phyloP scores from a whole-genome alignment of 2,797 vertebrate genomes.

The Heteromormyrus szaboi region DNA sequence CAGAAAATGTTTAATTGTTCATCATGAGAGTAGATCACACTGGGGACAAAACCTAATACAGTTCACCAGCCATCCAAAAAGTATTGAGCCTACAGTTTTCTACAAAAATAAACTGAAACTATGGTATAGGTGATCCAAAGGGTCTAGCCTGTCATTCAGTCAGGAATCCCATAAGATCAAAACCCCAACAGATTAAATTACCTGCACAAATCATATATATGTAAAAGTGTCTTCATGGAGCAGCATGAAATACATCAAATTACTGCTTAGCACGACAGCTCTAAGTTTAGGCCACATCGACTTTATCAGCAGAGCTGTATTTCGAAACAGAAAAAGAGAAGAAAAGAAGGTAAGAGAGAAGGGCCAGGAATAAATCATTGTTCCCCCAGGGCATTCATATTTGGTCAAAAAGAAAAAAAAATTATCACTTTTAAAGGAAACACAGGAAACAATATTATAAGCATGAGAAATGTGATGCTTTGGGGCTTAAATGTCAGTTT shows the following conservation, averaged over 20 bases:
- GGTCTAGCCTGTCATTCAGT: slow-evolving; percentile 11
- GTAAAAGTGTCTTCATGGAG: slow-evolving; percentile 12
- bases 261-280: background rate
- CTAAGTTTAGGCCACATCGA: slow-evolving; percentile 15
- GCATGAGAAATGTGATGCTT: background rate
- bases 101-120: background rate
- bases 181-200: slow-evolving; percentile 19
- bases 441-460: background rate
- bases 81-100: slow-evolving; percentile 14
- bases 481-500: background rate
- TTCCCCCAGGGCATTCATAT: slow-evolving; percentile 22
- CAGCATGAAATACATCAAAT: slow-evolving; percentile 18
- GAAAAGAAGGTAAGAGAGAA: slow-evolving; percentile 18
- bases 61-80: slow-evolving; percentile 14
- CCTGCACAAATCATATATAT: slow-evolving; percentile 8
- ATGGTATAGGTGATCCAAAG: slow-evolving; percentile 12
- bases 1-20: background rate
- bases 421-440: background rate
- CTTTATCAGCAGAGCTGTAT: slow-evolving; percentile 13
- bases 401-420: background rate
- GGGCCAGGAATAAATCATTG: slow-evolving; percentile 25
- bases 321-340: slow-evolving; percentile 11
- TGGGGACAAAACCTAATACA: background rate
- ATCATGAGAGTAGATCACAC: background rate
- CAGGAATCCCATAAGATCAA: slow-evolving; percentile 4